Percentiles rank a stretch among this genome's conserved stretches.
Evolutionary conservation across 1,140 invertebrate species (phyloP).

Genomic region (Hydropsyche tenuis): DNA sequence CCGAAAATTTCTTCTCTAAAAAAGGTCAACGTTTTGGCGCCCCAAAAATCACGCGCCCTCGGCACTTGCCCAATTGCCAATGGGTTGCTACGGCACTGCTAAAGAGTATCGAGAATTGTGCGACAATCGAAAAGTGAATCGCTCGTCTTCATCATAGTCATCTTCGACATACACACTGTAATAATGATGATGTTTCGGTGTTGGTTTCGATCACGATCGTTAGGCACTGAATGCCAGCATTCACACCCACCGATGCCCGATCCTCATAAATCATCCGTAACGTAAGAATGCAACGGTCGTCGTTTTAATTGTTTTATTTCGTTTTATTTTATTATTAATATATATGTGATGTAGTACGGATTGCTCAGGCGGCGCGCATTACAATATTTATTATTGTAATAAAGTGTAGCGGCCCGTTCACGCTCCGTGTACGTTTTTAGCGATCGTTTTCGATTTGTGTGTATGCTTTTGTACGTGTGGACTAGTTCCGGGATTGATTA

Average conservation of each 20-base stretch:
- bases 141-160: neutral
- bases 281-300: constrained; percentile 26
- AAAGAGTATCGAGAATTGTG: too few species aligned
- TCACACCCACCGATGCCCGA: constrained; percentile 26
- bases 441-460: neutral
- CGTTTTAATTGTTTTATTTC: constrained; percentile 33
- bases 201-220: constrained; percentile 30
- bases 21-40: too few species aligned
- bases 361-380: neutral
- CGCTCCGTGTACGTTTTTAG: neutral
- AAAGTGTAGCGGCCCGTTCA: neutral
- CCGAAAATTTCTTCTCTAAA: too few species aligned
- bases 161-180: neutral
- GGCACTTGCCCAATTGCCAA: too few species aligned
- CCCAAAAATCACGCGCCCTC: too few species aligned
- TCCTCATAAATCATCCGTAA: constrained; percentile 29
- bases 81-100: too few species aligned
- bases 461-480: too few species aligned
- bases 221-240: constrained; percentile 29
- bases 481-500: too few species aligned
- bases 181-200: constrained; percentile 27
- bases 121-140: too few species aligned
- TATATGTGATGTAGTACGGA: neutral
- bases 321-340: constrained; percentile 17
- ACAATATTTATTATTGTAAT: constrained; percentile 1